Evolutionary conservation across 30 jellyfish, hydroid and myxozoan species (phyloP).

Genomic region (Aurelia sp.): DNA sequence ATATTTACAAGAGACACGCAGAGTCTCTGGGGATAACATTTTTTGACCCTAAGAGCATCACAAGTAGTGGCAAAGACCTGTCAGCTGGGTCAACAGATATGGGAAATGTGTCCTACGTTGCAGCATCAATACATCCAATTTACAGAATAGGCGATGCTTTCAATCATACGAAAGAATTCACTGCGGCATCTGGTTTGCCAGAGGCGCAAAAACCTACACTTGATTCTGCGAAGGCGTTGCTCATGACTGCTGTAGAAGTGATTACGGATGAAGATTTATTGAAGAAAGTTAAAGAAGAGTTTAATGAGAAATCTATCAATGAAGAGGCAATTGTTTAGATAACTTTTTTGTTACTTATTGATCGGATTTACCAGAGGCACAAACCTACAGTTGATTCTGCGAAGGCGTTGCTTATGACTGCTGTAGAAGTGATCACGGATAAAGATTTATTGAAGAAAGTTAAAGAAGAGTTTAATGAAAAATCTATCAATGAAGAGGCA

Average conservation of each 20-base stretch:
- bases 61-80: constrained; percentile 9
- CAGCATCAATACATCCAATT: constrained; percentile 86
- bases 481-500: too few species aligned
- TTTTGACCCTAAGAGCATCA: constrained; percentile 27
- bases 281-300: constrained; percentile 35
- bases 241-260: constrained; percentile 79
- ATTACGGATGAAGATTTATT: constrained; percentile 22
- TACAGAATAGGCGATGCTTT: constrained; percentile 55
- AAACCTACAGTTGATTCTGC: too few species aligned
- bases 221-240: constrained; percentile 82
- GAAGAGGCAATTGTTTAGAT: too few species aligned
- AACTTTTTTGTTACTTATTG: too few species aligned
- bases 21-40: constrained; percentile 61
- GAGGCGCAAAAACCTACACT: constrained; percentile 76
- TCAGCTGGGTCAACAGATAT: constrained; percentile 82
- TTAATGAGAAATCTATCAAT: not conserved
- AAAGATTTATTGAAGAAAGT: constrained; percentile 13
- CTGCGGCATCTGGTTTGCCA: constrained; percentile 67
- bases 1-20: constrained; percentile 57
- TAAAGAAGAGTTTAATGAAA: constrained; percentile 33
- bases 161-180: constrained; percentile 75
- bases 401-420: too few species aligned
- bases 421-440: not conserved
- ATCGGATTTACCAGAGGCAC: too few species aligned
- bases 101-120: constrained; percentile 86